Base-by-base conservation (phyloP, 2,888 invertebrate species). In the Andricus curvator region DNA sequence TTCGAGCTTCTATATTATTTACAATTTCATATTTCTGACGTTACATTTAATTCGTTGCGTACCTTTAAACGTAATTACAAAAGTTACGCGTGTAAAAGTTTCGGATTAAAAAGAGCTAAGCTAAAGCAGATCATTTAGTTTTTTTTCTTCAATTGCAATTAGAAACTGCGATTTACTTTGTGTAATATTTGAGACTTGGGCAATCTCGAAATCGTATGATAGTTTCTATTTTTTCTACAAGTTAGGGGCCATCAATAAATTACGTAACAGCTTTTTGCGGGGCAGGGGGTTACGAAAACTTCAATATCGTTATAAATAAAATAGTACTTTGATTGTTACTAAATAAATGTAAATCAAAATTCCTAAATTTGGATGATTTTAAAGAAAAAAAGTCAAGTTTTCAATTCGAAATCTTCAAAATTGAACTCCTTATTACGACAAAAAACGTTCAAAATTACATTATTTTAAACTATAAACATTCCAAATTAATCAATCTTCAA, bases 11-110 rank as follows among this genome's bases (percentile, higher is more conserved):
- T 20, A 29, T 44, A 29, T 70, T 70, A 70, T 70, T 70, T 51
- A 70, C 51, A 70, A 48, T 15, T 25, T 25, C 4, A 60, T 60
- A 60, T 22, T 60, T 60, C 22, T 22, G 20, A 9, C n/a, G n/a
- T 60, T 13, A 15, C n/a, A 22, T 22, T 9, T 22, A 70, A 3
- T 70, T 70, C 48, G 29, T 48, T 48, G 70, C 48, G 44, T 17
- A 70, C 44, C 48, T 68, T 68, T 25, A 65, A 65, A 60, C 56
- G 56, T n/a, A 22, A 51, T 70, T 25, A 70, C 15, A 70, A 68
- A 48, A 68, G 41, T 68, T 70, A 29, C 29, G 48, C 29, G 29
- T 25, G 70, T 60, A 60, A 60, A 60, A 60, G 60, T 11, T 60
- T 22, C 22, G 22, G 60, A 0, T 60, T 25, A 60, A 60, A 60